Evolutionary conservation across 2,888 invertebrate species (phyloP), one percentile per base, ranked within the genome.

Genomic region (Nephrocerus scutellatus): DNA sequence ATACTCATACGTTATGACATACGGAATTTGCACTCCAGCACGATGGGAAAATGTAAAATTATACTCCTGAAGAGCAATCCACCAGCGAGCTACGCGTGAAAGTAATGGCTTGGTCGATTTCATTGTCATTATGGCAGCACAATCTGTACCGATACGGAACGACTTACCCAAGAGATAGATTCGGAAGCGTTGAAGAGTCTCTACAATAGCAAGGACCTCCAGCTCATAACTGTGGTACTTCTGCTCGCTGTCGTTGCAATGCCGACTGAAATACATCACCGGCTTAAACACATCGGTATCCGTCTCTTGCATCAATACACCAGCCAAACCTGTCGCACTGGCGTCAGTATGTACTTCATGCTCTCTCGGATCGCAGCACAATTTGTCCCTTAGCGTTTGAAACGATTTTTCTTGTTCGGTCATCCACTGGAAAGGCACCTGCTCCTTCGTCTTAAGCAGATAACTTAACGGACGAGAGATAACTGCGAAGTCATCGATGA

Each of bases 341-440:
- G 35, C 34, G 25, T 35, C 35, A 3, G 39, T 43, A 19, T 41
- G 37, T 15, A 41, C 21, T 24, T 41, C 39, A 26, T 41, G 41
- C 1, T 16, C n/a, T n/a, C 29, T 31, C 8, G 12, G 12, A 6
- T 31, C 22, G 23, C 39, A 39, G n/a, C 28, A 36, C 9, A 46
- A 9, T 2, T 32, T 36, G 3, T 8, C 16, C 24, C 31, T 30
- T 10, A 39, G 23, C 14, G 13, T 23, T 8, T 29, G 20, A 20
- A 39, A 43, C 13, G 36, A 30, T 2, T 28, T 24, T 18, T 25
- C 23, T 15, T 43, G 39, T 19, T 34, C 13, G 6, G 13, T 19
- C 1, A 8, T 14, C 41, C 41, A 44, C 5, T 30, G 6, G 22
- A 42, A 44, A 8, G 15, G 15, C 15, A n/a, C 22, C 9, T 31